Base-by-base conservation (phyloP, 2,113 vertebrate species). In the Pavo muticus region DNA sequence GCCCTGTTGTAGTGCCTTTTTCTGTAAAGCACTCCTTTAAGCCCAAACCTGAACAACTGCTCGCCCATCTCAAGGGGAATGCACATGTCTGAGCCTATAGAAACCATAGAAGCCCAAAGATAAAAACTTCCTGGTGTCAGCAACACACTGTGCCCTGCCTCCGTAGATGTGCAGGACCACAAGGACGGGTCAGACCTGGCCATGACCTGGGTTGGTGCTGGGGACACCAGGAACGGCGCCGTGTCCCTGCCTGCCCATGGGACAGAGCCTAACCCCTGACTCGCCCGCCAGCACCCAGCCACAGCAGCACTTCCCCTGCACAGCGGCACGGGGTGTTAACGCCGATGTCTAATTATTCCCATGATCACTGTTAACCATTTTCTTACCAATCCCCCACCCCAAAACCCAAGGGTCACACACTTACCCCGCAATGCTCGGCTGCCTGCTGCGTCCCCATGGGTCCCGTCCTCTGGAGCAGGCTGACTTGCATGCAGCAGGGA, bases 181-280 rank as follows among this genome's bases (percentile, higher is more conserved):
- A 32, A 50, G 44, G 59, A 50, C 1, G 0, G 9, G 47, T 52
- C 52, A 67, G 32, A 14, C 2, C 0, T 7, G 64, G 2, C 76
- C 76, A 14, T 1, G n/a, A 30, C 23, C 48, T 1, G 0, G 24
- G 4, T 37, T 25, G 29, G 32, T 2, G 0, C 2, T 4, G 32
- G 39, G 75, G 61, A 29, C 16, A 29, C 11, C 11, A 24, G n/a
- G 29, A n/a, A 32, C 9, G 30, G 35, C 87, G 10, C 80, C 0
- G 1, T 0, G 10, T 40, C 78, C 52, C 81, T 74, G 61, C 67
- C 48, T 1, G 15, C 63, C 83, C n/a, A 21, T 0, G 0, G 68
- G 40, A 77, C 10, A 12, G 2, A 54, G 27, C 27, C 14, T 29
- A 54, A 30, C 52, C 52, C 15, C 15, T 30, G 52, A 27, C 52